Percentiles rank a stretch among this genome's conserved stretches.
Evolutionary conservation across 2,797 vertebrate genomes (phyloP).

Genomic region (Gephyroberyx darwinii): DNA sequence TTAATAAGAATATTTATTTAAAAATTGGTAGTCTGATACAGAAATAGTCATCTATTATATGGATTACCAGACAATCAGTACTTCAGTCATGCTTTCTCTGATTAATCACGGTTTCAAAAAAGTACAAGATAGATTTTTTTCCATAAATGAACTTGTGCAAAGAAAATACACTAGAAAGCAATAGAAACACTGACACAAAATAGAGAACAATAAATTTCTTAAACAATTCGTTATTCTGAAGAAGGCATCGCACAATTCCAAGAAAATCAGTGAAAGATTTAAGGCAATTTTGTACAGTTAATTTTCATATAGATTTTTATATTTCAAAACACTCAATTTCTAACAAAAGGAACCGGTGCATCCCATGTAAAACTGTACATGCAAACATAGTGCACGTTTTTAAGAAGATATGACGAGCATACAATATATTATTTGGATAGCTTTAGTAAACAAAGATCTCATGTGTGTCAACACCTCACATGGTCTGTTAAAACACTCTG

Average conservation of each 20-base stretch:
- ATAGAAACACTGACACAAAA: slow-evolving; percentile 87
- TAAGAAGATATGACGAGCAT: slow-evolving; percentile 89
- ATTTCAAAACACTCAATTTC: slow-evolving; percentile 81
- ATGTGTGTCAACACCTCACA: slow-evolving; percentile 84
- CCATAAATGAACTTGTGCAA: slow-evolving; percentile 79
- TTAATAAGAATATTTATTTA: slow-evolving; percentile 90
- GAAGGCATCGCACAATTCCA: slow-evolving; percentile 95
- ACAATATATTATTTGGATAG: slow-evolving; percentile 86
- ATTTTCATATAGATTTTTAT: slow-evolving; percentile 71
- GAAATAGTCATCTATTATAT: slow-evolving; percentile 87
- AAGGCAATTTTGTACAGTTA: slow-evolving; percentile 96
- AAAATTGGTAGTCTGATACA: slow-evolving; percentile 92
- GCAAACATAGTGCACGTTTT: slow-evolving; percentile 89
- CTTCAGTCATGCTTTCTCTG: slow-evolving; percentile 84
- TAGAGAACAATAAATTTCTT: slow-evolving; percentile 78
- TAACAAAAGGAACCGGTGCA: slow-evolving; percentile 83
- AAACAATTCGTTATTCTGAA: slow-evolving; percentile 81
- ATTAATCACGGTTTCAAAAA: slow-evolving; percentile 82
- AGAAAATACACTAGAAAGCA: slow-evolving; percentile 88
- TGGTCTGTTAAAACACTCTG: slow-evolving; percentile 75
- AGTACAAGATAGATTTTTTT: slow-evolving; percentile 77
- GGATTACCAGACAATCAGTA: slow-evolving; percentile 84
- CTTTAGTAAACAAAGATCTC: slow-evolving; percentile 88
- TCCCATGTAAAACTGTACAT: slow-evolving; percentile 95
- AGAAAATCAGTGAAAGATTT: slow-evolving; percentile 95